Percentiles rank a stretch among this genome's conserved stretches.
These are phyloP conservation scores for Thecophora atra DNA, from an alignment of 2,888 invertebrate species.

Conservation along the genomic window DNA sequence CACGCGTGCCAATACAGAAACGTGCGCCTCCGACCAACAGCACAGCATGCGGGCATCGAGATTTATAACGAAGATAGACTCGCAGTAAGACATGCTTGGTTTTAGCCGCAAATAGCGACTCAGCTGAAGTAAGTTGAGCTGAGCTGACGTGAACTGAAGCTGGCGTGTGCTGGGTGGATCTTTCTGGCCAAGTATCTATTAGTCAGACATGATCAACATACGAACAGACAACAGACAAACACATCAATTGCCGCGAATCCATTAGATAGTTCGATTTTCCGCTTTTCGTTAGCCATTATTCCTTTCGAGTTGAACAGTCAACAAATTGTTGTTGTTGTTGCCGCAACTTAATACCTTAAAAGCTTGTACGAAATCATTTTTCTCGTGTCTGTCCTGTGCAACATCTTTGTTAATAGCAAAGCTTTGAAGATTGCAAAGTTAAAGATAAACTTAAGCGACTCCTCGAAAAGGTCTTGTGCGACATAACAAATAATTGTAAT, in stretches of 20 bases:
- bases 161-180: conserved; percentile 24
- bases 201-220: conserved; percentile 28
- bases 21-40: conserved; percentile 49
- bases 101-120: background rate
- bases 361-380: background rate
- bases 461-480: no score
- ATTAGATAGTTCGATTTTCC: conserved; percentile 19
- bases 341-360: conserved; percentile 10
- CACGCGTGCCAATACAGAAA: conserved; percentile 43
- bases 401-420: conserved; percentile 23
- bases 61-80: conserved; percentile 63
- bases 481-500: no score
- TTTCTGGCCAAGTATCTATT: conserved; percentile 29
- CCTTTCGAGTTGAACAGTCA: background rate
- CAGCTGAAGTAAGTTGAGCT: background rate
- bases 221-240: conserved; percentile 7
- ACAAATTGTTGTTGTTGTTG: conserved; percentile 8
- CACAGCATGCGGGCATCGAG: conserved; percentile 46
- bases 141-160: conserved; percentile 15
- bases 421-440: background rate
- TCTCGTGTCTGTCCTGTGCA: background rate
- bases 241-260: conserved; percentile 21
- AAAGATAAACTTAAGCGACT: background rate
- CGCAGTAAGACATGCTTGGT: no score
- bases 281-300: background rate